These are phyloP conservation scores for Danaus plexippus DNA, from an alignment of 1,140 invertebrate species.

Conservation along the genomic window DNA sequence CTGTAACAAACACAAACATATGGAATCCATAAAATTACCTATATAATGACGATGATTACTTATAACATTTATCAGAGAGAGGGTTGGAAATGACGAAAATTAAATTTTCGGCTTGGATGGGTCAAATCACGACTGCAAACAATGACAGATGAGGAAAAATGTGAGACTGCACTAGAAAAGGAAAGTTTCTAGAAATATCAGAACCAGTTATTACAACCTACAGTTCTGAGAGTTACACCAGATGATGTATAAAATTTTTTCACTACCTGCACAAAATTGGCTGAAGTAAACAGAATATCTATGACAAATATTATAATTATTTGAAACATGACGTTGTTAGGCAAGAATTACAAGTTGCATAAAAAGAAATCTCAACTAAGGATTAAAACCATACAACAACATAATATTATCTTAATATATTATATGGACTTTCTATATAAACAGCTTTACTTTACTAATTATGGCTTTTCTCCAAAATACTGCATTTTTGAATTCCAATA, in stretches of 20 bases:
- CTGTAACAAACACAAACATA: constrained; percentile 25
- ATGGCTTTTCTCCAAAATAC: too few relatives aligned
- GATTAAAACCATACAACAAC: too few relatives aligned
- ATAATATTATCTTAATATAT: too few relatives aligned
- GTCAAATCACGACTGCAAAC: constrained; percentile 24
- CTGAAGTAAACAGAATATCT: too few relatives aligned
- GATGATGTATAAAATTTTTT: constrained; percentile 36
- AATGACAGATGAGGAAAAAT: constrained; percentile 33
- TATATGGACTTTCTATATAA: too few relatives aligned
- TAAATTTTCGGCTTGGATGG: constrained; percentile 8
- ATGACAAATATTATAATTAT: too few relatives aligned
- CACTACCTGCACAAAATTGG: constrained; percentile 10
- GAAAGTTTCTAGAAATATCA: constrained; percentile 30
- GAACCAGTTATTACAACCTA: constrained; percentile 28
- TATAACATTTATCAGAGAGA: constrained; percentile 27
- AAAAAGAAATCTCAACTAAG: too few relatives aligned
- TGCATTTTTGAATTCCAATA: background rate
- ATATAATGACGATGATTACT: constrained; percentile 20
- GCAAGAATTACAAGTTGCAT: too few relatives aligned
- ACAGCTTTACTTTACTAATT: too few relatives aligned
- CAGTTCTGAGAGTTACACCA: constrained; percentile 33
- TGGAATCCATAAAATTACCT: constrained; percentile 25
- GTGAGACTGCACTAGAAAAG: constrained; percentile 23
- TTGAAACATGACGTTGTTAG: too few relatives aligned
- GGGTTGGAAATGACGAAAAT: constrained; percentile 20